Evolutionary conservation across 2,797 vertebrate genomes (phyloP).

Genomic region (Paedocypris micromegethes): DNA sequence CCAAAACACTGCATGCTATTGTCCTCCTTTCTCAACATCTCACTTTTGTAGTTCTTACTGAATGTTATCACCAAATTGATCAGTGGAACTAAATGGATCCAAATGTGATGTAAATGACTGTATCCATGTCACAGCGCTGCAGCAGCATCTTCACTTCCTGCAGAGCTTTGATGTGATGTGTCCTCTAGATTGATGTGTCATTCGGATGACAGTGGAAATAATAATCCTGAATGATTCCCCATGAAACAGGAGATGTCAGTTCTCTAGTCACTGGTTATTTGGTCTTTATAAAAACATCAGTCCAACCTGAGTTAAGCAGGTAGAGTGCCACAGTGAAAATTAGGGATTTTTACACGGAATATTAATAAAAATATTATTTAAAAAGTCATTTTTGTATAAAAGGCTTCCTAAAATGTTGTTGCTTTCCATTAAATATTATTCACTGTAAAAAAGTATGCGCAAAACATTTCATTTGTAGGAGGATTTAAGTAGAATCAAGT

Average conservation of each 20-base stretch:
- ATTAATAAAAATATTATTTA: too few relatives aligned
- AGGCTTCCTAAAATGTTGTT: too few relatives aligned
- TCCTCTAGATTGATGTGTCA: not conserved
- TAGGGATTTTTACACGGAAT: too few relatives aligned
- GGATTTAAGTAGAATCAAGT: too few relatives aligned
- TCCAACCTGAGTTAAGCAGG: too few relatives aligned
- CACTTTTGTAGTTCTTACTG: not conserved
- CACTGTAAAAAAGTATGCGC: too few relatives aligned
- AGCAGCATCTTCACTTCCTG: not conserved
- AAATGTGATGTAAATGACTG: not conserved
- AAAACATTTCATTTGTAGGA: too few relatives aligned
- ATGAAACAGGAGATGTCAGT: slow-evolving; percentile 1
- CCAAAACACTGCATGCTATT: too few relatives aligned
- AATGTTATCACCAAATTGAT: not conserved
- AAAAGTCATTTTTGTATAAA: too few relatives aligned
- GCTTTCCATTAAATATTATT: too few relatives aligned
- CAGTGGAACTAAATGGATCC: not conserved
- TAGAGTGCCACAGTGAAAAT: not conserved
- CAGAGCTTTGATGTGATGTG: slow-evolving; percentile 1
- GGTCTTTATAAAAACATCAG: not conserved
- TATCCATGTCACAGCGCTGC: not conserved
- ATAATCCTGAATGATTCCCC: not conserved
- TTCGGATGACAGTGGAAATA: not conserved
- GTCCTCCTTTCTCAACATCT: too few relatives aligned
- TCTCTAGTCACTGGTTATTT: not conserved